phyloP scores from a whole-genome alignment of 1,140 invertebrate species.

The Eumeta japonica region DNA sequence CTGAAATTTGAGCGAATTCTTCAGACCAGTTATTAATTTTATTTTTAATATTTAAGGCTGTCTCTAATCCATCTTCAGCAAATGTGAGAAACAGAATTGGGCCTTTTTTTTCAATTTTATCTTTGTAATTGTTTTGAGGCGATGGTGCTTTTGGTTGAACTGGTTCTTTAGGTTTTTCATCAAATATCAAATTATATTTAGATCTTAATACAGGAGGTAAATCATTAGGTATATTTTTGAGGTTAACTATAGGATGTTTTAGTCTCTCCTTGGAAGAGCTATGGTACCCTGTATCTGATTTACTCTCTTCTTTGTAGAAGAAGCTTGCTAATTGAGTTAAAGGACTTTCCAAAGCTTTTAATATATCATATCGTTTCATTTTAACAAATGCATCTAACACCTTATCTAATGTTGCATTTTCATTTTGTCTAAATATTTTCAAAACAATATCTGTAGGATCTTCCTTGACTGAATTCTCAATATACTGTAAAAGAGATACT shows the following conservation, averaged over 20 bases:
- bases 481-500: slow-evolving; percentile 41
- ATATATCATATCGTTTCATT: slow-evolving; percentile 48
- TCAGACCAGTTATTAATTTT: slow-evolving; percentile 39
- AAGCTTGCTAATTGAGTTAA: slow-evolving; percentile 31
- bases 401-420: slow-evolving; percentile 49
- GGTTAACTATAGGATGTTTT: slow-evolving; percentile 31
- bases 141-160: slow-evolving; percentile 23
- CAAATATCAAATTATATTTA: slow-evolving; percentile 29
- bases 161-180: slow-evolving; percentile 28
- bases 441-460: slow-evolving; percentile 46
- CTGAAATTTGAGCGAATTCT: slow-evolving; percentile 23
- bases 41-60: slow-evolving; percentile 42
- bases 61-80: slow-evolving; percentile 44
- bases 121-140: slow-evolving; percentile 17
- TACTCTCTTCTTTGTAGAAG: slow-evolving; percentile 30
- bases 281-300: slow-evolving; percentile 44
- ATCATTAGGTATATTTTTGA: slow-evolving; percentile 37
- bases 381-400: slow-evolving; percentile 42
- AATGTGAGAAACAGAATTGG: slow-evolving; percentile 49
- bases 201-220: slow-evolving; percentile 38
- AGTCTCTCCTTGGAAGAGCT: slow-evolving; percentile 31
- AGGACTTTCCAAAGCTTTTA: slow-evolving; percentile 43
- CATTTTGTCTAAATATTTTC: slow-evolving; percentile 46
- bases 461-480: slow-evolving; percentile 40
- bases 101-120: slow-evolving; percentile 23